Conservation (phyloP, 2,888 invertebrate genomes). For the Clivina fossor region DNA sequence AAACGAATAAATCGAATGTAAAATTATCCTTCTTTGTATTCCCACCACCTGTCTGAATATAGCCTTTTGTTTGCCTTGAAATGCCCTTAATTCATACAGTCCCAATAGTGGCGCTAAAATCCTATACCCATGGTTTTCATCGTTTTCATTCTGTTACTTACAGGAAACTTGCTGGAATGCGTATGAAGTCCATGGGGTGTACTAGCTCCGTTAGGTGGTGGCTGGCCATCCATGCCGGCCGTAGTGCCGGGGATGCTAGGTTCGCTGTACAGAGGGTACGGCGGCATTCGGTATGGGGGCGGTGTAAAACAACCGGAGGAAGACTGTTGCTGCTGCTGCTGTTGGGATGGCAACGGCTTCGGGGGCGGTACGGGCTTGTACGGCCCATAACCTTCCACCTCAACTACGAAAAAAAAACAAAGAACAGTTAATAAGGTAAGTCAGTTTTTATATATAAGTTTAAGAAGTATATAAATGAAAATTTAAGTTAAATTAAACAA, state of each 20-base stretch:
- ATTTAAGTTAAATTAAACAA: too few species aligned
- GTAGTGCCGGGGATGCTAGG: slow-evolving; percentile 57
- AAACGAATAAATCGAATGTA: too few species aligned
- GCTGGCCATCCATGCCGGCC: slow-evolving; percentile 53
- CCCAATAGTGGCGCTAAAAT: too few species aligned
- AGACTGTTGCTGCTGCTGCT: slow-evolving; percentile 48
- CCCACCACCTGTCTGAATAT: too few species aligned
- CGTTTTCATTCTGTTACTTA: too few species aligned
- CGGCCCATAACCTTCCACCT: slow-evolving; percentile 60
- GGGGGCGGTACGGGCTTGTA: slow-evolving; percentile 63
- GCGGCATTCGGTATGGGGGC: slow-evolving; percentile 70
- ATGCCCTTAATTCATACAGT: too few species aligned
- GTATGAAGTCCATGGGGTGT: slow-evolving; percentile 63
- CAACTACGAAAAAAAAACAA: slow-evolving; percentile 52
- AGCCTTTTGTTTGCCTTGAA: too few species aligned
- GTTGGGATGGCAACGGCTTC: slow-evolving; percentile 65
- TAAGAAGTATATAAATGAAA: too few species aligned
- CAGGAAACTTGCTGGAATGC: slow-evolving; percentile 78
- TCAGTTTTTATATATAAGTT: neutral
- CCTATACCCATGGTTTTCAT: too few species aligned
- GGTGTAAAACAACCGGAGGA: slow-evolving; percentile 48
- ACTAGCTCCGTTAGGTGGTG: slow-evolving; percentile 50
- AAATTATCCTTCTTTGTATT: too few species aligned
- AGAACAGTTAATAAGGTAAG: neutral
- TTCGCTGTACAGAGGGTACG: slow-evolving; percentile 63